Conservation (phyloP, 2,888 invertebrate species). For the Parasteatoda lunata region DNA sequence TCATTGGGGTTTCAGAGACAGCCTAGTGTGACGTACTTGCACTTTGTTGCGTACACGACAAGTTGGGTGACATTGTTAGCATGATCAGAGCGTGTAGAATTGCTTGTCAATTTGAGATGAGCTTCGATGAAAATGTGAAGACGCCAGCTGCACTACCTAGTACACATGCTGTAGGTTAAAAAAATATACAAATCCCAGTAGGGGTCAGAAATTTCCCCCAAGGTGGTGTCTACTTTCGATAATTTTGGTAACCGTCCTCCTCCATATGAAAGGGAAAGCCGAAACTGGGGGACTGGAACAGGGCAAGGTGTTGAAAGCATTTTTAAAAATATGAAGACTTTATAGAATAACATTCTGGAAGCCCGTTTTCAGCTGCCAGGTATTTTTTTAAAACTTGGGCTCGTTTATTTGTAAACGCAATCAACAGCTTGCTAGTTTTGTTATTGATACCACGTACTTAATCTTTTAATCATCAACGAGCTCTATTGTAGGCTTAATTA, state of each 20-base stretch:
- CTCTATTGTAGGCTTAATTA: too few relatives aligned
- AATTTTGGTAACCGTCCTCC: slow-evolving; percentile 25
- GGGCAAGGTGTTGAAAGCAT: neutral
- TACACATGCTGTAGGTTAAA: slow-evolving; percentile 39
- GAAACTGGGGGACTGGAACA: slow-evolving; percentile 24
- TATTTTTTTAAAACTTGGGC: too few relatives aligned
- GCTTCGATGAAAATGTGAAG: slow-evolving; percentile 21
- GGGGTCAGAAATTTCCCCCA: slow-evolving; percentile 44
- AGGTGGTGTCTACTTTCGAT: slow-evolving; percentile 49
- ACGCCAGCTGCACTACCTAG: slow-evolving; percentile 31
- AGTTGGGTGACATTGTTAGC: slow-evolving; percentile 57
- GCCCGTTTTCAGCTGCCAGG: neutral
- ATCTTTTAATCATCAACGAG: too few relatives aligned
- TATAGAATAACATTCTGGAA: neutral
- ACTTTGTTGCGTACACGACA: slow-evolving; percentile 24
- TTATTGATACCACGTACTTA: too few relatives aligned
- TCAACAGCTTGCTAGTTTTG: too few relatives aligned
- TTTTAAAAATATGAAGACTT: neutral
- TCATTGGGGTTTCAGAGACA: slow-evolving; percentile 10
- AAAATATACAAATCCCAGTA: slow-evolving; percentile 27
- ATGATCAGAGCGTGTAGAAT: slow-evolving; percentile 55
- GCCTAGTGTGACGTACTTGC: slow-evolving; percentile 25
- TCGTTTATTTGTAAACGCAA: too few relatives aligned
- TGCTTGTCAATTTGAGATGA: slow-evolving; percentile 60
- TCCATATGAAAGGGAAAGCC: slow-evolving; percentile 31